These are phyloP conservation scores for Cygnus olor DNA, from an alignment of 2,797 vertebrate species.

Conservation along the genomic window DNA sequence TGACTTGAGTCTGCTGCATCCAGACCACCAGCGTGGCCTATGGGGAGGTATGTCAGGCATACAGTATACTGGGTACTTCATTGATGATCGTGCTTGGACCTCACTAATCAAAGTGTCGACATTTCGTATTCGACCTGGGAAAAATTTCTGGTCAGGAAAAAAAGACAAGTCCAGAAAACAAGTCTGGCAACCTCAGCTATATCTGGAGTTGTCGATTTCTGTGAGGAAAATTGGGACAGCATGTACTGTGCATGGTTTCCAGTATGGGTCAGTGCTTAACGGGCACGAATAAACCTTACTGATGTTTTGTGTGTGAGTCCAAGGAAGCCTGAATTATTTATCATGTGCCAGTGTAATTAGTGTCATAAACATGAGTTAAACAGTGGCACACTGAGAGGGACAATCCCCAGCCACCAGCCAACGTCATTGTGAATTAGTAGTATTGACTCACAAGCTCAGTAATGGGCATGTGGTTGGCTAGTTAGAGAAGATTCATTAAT, in stretches of 20 bases:
- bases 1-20: neutral
- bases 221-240: neutral
- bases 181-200: neutral
- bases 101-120: neutral
- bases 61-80: neutral
- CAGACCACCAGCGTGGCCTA: neutral
- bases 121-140: neutral
- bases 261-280: neutral
- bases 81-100: neutral
- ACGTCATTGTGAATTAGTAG: constrained; percentile 24
- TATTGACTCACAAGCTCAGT: neutral
- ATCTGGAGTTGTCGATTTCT: neutral
- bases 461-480: neutral
- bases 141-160: neutral
- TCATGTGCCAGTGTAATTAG: neutral
- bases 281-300: neutral
- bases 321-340: constrained; percentile 48
- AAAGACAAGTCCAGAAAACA: neutral
- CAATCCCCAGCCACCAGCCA: constrained; percentile 18
- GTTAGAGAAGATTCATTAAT: constrained; percentile 37
- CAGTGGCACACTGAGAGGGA: neutral
- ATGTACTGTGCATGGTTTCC: neutral
- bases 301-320: neutral
- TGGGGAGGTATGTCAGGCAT: neutral
- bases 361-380: constrained; percentile 15